Evolutionary conservation across 2,113 vertebrate genomes (phyloP).

Genomic region (Hymenochirus boettgeri): DNA sequence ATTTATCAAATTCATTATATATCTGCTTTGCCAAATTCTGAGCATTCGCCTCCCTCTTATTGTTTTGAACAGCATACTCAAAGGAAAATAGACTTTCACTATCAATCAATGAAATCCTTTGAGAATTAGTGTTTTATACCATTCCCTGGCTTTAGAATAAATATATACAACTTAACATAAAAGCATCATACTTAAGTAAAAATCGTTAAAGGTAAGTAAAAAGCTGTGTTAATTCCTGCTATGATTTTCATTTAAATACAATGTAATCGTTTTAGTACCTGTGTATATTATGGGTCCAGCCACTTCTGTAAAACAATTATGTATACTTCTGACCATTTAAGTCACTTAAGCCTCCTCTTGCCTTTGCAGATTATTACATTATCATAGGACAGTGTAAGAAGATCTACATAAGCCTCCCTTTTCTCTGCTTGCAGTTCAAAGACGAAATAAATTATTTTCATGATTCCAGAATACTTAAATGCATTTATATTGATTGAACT

Average conservation of each 20-base stretch:
- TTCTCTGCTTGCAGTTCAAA: conserved; percentile 26
- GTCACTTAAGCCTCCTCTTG: conserved; percentile 46
- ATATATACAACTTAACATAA: background rate
- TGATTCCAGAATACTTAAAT: conserved; percentile 53
- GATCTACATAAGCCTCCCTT: conserved; percentile 50
- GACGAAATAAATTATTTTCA: conserved; percentile 46
- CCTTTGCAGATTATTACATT: conserved; percentile 49
- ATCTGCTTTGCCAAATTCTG: too few species aligned
- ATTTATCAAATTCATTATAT: too few species aligned
- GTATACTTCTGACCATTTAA: conserved; percentile 8
- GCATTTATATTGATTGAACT: conserved; percentile 60
- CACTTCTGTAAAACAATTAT: background rate
- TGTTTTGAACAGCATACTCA: too few species aligned
- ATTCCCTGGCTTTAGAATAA: background rate
- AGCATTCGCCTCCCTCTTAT: too few species aligned
- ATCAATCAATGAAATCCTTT: too few species aligned
- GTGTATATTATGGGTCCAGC: background rate
- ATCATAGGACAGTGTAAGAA: conserved; percentile 51
- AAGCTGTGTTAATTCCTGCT: background rate
- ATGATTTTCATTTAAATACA: background rate
- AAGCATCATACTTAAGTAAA: background rate
- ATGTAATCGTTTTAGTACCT: background rate
- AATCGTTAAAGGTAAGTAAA: background rate
- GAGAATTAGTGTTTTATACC: too few species aligned
- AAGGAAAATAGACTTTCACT: too few species aligned